phyloP scores from a whole-genome alignment of 2,113 vertebrate genomes.

The Megaceryle maxima region DNA sequence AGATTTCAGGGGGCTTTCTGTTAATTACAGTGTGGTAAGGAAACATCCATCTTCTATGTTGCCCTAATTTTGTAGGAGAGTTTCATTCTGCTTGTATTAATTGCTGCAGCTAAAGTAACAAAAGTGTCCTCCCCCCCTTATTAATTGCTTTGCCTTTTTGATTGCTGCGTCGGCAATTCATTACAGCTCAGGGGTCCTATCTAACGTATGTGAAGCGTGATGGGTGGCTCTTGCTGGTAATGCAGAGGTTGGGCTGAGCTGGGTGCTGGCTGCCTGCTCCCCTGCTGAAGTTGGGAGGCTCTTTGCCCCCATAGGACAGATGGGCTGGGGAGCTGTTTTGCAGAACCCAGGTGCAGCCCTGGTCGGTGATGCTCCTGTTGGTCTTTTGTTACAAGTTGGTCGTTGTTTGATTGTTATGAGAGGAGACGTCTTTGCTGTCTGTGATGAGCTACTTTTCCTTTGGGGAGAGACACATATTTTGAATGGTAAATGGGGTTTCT shows the following conservation, averaged over 20 bases:
- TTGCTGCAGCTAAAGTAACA: neutral
- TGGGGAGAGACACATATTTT: neutral
- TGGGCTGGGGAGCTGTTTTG: neutral
- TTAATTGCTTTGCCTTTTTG: neutral
- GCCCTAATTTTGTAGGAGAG: neutral
- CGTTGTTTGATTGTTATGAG: neutral
- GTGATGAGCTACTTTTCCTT: neutral
- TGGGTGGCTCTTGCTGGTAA: neutral
- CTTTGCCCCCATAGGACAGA: neutral
- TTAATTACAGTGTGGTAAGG: neutral
- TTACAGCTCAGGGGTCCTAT: neutral
- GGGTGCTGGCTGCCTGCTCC: neutral
- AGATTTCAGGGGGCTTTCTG: neutral
- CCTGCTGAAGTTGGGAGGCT: neutral
- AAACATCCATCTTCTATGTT: neutral
- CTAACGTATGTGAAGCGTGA: neutral
- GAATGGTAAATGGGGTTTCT: neutral
- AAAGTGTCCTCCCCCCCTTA: neutral
- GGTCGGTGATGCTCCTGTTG: neutral
- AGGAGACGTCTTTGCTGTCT: neutral
- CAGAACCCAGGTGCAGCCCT: neutral
- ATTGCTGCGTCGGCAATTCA: neutral
- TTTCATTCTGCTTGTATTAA: neutral
- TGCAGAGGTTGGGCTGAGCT: neutral
- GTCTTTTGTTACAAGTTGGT: neutral